phyloP scores from a whole-genome alignment of 2,797 vertebrate species.

The Falco novaeseelandiae region DNA sequence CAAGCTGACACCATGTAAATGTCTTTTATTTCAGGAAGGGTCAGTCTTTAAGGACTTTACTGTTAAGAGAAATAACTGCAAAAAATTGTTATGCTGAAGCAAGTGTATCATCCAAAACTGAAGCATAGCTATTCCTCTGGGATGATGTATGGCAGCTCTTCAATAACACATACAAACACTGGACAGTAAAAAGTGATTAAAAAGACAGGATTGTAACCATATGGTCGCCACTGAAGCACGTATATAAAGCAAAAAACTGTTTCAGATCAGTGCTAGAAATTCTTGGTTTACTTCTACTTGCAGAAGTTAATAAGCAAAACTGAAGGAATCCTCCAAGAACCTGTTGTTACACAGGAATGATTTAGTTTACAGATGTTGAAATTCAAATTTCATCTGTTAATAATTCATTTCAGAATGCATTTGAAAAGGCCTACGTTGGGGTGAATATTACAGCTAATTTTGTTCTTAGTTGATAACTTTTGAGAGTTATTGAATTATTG shows the following conservation, averaged over 20 bases:
- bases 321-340: neutral
- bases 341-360: neutral
- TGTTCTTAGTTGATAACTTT: neutral
- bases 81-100: neutral
- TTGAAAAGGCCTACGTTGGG: neutral
- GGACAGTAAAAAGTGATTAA: neutral
- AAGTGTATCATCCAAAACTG: neutral
- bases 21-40: neutral
- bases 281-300: neutral
- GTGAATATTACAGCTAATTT: neutral
- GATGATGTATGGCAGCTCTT: neutral
- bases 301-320: neutral
- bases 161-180: neutral
- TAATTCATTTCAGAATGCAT: neutral
- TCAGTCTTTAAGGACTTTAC: neutral
- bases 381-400: neutral
- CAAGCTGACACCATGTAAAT: neutral
- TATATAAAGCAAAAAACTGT: neutral
- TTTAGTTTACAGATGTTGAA: neutral
- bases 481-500: neutral
- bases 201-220: neutral
- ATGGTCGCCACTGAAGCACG: neutral
- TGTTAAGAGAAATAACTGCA: neutral
- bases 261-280: neutral
- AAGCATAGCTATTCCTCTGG: neutral